Base-by-base conservation (phyloP, 2,797 vertebrate species). In the Muscicapa striata region DNA sequence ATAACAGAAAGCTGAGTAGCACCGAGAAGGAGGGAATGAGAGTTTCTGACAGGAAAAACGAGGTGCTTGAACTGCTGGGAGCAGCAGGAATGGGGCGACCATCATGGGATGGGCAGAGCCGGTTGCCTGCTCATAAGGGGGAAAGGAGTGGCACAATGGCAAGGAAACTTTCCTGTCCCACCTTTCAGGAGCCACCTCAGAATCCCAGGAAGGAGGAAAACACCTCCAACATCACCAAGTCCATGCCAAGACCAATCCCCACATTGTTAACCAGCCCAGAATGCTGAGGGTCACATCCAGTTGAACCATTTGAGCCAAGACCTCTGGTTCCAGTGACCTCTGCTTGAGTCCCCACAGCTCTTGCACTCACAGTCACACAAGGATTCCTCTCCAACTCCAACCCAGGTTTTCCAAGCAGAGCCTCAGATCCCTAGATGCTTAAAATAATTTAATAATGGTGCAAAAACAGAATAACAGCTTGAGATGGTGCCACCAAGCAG, bases 91-190 rank as follows among this genome's bases (percentile, higher is more conserved):
- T 0, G 1, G 8, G 5, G 34, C 23, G 38, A 51, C n/a, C 27
- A 2, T 19, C 5, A 18, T 3, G 34, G 22, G 3, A 27, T 0
- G 0, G 17, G 16, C 58, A 73, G 69, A 57, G 51, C 32, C 0
- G 1, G 6, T 13, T 0, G 2, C 18, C 18, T 46, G 54, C 62
- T 40, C 70, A 68, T 11, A 32, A 1, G 0, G 0, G 30, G 67
- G 43, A n/a, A 77, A 43, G 29, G 45, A 21, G 12, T 19, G n/a
- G 5, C 18, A 23, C 15, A 20, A 38, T 0, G 22, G 36, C 12
- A 13, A 22, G 13, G 38, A 38, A 64, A 45, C 5, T 7, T 16
- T 8, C 32, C 45, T 17, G 51, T 29, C 15, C 11, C 15, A 29
- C 36, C 36, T 43, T 15, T 15, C 75, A 57, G 41, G 26, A 78